Base-by-base conservation (phyloP, 1,140 invertebrate species). In the Sarcophaga bullata region DNA sequence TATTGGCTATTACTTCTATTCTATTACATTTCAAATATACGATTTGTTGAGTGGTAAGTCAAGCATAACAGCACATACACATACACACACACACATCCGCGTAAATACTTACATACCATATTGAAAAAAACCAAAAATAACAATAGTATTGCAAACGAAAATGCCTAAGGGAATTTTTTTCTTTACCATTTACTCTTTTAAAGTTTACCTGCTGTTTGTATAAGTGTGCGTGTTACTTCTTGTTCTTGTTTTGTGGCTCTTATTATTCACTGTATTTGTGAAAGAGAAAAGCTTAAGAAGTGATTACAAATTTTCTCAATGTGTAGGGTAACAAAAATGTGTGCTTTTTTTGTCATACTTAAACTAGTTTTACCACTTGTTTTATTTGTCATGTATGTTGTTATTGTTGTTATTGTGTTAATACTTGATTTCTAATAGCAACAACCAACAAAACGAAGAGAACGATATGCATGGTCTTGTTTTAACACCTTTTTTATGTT, bases 331-430 rank as follows among this genome's bases (percentile, higher is more conserved):
- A 68, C 17, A 68, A 9, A 17, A 68, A 3, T 68, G 19, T 37
- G 19, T 19, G 19, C 17, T 58, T 58, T 58, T 58, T 58, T 13
- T 58, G 52, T 58, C n/a, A 50, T 78, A 50, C 48, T 78, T 78
- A 78, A 78, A 78, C 75, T 78, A 78, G 75, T 78, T 78, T 78
- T 48, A 78, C 75, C 75, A 80, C 80, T 78, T 78, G 73, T 76
- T 76, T 76, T 50, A 8, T 78, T 7, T 78, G 25, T 17, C 10
- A 8, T 78, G 3, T 50, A 10, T 50, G 15, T 78, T n/a, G 9
- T 76, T 76, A 1, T 48, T 17, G 11, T 48, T 78, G 49, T 73
- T 10, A 49, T 17, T 78, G 7, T 50, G 50, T 49, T 9, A 3
- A 19, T 50, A 25, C n/a, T 49, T 50, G 75, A 19, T 19, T 48